Evolutionary conservation across 2,113 vertebrate genomes (phyloP).

Genomic region (Chaetops frenatus): DNA sequence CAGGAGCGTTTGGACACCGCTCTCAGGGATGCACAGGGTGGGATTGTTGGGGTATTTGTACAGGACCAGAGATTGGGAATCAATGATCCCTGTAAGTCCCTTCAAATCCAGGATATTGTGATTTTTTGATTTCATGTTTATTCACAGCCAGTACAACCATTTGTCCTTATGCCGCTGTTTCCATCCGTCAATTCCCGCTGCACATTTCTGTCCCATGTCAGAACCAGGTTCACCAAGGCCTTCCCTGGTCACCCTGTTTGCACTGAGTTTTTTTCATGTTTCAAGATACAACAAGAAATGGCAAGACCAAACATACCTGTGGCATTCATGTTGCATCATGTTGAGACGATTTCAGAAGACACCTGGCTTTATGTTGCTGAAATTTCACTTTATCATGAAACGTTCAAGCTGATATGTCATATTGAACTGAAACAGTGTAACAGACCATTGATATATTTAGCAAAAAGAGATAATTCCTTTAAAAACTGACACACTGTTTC

Average conservation of each 20-base stretch:
- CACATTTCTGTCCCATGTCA: fast-evolving
- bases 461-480: not conserved
- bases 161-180: not conserved
- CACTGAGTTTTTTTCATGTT: not conserved
- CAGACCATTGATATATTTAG: not conserved
- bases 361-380: fast-evolving
- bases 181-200: fast-evolving
- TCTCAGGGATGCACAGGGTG: not conserved
- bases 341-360: fast-evolving
- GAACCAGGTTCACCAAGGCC: fast-evolving
- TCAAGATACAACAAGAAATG: not conserved
- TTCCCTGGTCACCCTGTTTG: not conserved
- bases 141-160: not conserved
- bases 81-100: fast-evolving
- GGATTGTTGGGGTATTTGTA: not conserved
- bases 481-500: not conserved
- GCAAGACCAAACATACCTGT: not conserved
- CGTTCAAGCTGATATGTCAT: not conserved
- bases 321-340: not conserved
- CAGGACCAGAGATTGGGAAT: fast-evolving
- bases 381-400: not conserved
- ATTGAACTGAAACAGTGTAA: not conserved
- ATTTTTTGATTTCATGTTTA: not conserved
- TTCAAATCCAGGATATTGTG: not conserved
- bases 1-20: not conserved